Evolutionary conservation across 2,113 vertebrate genomes (phyloP), one percentile per base, ranked within the genome.

Genomic region (Pongo pygmaeus): DNA sequence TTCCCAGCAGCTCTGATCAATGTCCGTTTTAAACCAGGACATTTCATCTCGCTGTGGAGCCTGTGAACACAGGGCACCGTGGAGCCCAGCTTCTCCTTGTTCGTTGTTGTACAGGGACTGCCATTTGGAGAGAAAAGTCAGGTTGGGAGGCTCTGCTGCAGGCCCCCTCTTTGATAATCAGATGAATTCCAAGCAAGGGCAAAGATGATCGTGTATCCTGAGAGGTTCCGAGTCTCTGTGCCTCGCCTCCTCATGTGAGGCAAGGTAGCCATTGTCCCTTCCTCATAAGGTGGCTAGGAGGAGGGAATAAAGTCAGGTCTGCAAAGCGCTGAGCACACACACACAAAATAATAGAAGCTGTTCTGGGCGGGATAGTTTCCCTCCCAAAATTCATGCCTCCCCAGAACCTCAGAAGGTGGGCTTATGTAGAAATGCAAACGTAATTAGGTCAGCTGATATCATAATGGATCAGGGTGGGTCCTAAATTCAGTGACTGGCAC

Each of bases 21-120:
- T 8, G 20, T 88, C 86, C 20, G 10, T 40, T 80, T 95, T 48
- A 52, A 75, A 46, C 69, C 70, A 27, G 32, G 89, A 38, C 27
- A 0, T 30, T 59, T 12, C 86, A 90, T 52, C 93, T 61, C 80
- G 85, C 92, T 0, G 1, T 1, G 2, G 85, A 16, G 61, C 8
- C 55, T 52, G 84, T 13, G 84, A 43, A 50, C 91, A 17, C 25
- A 8, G 50, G 30, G n/a, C 0, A 0, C 72, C 38, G 13, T 9
- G 78, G 59, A 55, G 79, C 2, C 11, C 30, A 3, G 87, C 20
- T 5, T 3, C 0, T 1, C 7, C 8, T 57, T 0, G 0, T 80
- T 16, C 0, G 23, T 38, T 32, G 38, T 22, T 1, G 0, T 1
- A 4, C 0, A 27, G 8, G 17, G 30, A 6, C 12, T 8, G 13